These are phyloP conservation scores for Eudemis profundana DNA, from an alignment of 2,888 invertebrate species.

Conservation along the genomic window DNA sequence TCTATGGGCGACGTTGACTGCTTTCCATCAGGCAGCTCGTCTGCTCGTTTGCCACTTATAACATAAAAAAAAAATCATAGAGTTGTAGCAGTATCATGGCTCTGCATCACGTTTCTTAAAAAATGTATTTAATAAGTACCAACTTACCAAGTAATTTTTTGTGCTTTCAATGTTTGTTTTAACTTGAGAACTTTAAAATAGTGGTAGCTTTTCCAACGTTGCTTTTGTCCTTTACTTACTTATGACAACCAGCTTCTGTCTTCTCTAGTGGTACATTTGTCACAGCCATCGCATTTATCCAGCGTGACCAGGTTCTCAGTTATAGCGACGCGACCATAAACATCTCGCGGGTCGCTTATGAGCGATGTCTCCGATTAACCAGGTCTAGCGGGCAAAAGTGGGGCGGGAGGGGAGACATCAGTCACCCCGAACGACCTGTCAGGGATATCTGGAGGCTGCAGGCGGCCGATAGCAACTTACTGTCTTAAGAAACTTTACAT, in stretches of 20 bases:
- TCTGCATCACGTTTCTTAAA: no score
- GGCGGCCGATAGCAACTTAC: constrained; percentile 26
- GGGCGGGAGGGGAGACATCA: constrained; percentile 14
- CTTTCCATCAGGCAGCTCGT: no score
- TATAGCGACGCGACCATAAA: constrained; percentile 32
- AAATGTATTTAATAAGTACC: no score
- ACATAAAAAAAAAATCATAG: no score
- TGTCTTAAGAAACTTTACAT: constrained; percentile 26
- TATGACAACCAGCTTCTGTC: constrained; percentile 15
- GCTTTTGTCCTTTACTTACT: background rate
- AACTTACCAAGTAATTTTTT: no score
- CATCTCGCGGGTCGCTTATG: constrained; percentile 35
- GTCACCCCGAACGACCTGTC: constrained; percentile 31
- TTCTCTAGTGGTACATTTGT: constrained; percentile 45
- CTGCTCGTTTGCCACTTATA: no score
- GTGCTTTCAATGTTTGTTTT: no score
- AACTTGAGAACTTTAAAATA: no score
- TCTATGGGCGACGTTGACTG: no score
- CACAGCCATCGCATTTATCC: constrained; percentile 36
- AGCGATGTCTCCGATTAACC: constrained; percentile 33
- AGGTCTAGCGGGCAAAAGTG: background rate
- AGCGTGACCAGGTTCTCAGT: constrained; percentile 28
- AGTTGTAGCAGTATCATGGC: no score
- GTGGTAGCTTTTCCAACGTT: background rate
- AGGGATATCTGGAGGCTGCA: constrained; percentile 32